Evolutionary conservation across 2,888 invertebrate species (phyloP).

Genomic region (Lymantria monacha): DNA sequence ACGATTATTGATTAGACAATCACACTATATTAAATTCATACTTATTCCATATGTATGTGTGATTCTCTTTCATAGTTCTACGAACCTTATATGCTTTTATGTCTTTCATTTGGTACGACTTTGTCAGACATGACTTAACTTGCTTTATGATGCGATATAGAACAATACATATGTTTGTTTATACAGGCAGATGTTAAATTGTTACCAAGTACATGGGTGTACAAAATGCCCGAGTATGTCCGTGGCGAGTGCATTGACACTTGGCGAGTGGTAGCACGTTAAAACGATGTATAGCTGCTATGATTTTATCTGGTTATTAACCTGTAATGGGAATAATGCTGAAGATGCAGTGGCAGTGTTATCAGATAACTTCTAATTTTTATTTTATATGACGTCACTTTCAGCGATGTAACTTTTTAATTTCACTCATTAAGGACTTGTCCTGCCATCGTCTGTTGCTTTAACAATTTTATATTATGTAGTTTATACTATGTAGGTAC

Average conservation of each 20-base stretch:
- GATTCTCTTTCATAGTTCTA: too few species aligned
- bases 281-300: constrained; percentile 30
- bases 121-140: too few species aligned
- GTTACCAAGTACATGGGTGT: constrained; percentile 27
- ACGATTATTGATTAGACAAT: constrained; percentile 33
- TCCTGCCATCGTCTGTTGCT: too few species aligned
- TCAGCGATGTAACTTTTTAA: too few species aligned
- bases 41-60: neutral
- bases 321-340: constrained; percentile 35
- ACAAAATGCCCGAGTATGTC: constrained; percentile 38
- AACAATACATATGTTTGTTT: constrained; percentile 10
- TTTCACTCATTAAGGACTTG: too few species aligned
- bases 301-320: constrained; percentile 48
- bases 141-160: neutral
- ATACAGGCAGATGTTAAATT: constrained; percentile 30
- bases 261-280: constrained; percentile 30
- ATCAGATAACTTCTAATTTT: constrained; percentile 27
- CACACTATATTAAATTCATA: constrained; percentile 17
- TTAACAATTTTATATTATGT: too few species aligned
- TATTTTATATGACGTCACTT: neutral
- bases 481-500: too few species aligned
- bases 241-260: constrained; percentile 50
- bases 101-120: too few species aligned
- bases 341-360: constrained; percentile 24
- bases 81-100: too few species aligned